A percentile compares a stretch with the other conserved stretches of the same genome.
Evolutionary conservation across 1,140 invertebrate genomes (phyloP).

Genomic region (Hypothenemus hampei): DNA sequence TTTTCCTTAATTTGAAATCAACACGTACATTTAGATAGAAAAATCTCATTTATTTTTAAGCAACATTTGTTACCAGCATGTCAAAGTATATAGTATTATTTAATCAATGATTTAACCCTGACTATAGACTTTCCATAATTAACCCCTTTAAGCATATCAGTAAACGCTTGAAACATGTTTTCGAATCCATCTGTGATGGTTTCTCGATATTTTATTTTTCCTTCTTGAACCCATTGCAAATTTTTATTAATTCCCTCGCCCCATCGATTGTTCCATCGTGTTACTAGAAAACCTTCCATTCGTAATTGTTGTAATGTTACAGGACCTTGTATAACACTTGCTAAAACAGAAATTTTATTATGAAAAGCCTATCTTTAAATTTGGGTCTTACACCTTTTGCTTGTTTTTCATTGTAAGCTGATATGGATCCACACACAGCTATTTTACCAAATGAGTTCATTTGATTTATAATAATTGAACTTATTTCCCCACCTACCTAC

Average conservation of each 20-base stretch:
- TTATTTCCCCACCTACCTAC: constrained; percentile 62
- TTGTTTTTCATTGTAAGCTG: constrained; percentile 35
- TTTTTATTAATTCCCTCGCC: constrained; percentile 56
- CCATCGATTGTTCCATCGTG: constrained; percentile 54
- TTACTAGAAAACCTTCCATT: constrained; percentile 61
- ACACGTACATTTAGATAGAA: background rate
- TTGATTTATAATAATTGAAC: constrained; percentile 53
- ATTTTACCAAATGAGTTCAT: constrained; percentile 60
- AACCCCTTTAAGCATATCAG: constrained; percentile 56
- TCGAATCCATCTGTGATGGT: constrained; percentile 63
- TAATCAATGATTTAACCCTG: constrained; percentile 48
- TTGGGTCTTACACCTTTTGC: background rate
- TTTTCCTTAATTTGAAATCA: background rate
- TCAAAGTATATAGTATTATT: constrained; percentile 49
- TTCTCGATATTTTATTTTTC: constrained; percentile 60
- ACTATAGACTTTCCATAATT: constrained; percentile 64
- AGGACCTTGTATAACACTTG: constrained; percentile 30
- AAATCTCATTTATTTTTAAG: background rate
- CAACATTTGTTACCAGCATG: background rate
- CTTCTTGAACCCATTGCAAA: constrained; percentile 50
- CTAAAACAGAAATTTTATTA: background rate
- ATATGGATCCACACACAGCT: constrained; percentile 61
- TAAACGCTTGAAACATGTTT: constrained; percentile 62
- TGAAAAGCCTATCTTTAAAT: background rate
- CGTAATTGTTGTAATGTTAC: constrained; percentile 50